Evolutionary conservation across 1,140 invertebrate species (phyloP).

Genomic region (Lycorma delicatula): DNA sequence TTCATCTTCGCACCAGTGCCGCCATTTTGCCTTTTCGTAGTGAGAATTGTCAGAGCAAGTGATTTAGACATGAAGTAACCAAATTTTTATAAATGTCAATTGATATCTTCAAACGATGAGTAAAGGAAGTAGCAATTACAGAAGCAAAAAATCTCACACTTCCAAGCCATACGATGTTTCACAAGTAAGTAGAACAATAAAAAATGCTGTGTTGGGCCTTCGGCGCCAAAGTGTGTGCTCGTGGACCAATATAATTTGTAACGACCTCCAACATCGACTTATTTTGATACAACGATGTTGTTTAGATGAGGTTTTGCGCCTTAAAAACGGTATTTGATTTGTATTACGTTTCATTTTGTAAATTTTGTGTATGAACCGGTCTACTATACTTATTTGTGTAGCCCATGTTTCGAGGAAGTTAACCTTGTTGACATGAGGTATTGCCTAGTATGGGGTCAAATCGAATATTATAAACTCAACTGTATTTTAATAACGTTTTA

Average conservation of each 20-base stretch:
- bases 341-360: too few relatives aligned
- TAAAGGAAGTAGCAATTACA: conserved; percentile 15
- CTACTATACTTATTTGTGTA: too few relatives aligned
- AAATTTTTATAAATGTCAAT: conserved; percentile 15
- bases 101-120: conserved; percentile 3
- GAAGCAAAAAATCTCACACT: conserved; percentile 12
- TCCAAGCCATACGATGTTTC: conserved; percentile 23
- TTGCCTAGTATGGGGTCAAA: too few relatives aligned
- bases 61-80: conserved; percentile 6
- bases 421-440: too few relatives aligned
- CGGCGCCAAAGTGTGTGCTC: conserved; percentile 18
- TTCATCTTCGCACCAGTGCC: conserved; percentile 9
- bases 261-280: conserved; percentile 15
- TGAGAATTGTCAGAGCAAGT: conserved; percentile 4
- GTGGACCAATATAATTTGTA: conserved; percentile 3
- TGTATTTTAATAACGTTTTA: too few relatives aligned
- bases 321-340: too few relatives aligned
- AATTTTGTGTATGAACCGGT: too few relatives aligned
- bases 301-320: too few relatives aligned
- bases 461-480: too few relatives aligned
- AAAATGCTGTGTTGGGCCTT: neutral
- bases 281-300: too few relatives aligned
- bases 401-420: too few relatives aligned
- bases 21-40: conserved; percentile 13
- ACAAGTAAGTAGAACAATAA: conserved; percentile 19